Evolutionary conservation across 2,888 invertebrate species (phyloP), one percentile per base, ranked within the genome.

Genomic region (Iphiclides podalirius): DNA sequence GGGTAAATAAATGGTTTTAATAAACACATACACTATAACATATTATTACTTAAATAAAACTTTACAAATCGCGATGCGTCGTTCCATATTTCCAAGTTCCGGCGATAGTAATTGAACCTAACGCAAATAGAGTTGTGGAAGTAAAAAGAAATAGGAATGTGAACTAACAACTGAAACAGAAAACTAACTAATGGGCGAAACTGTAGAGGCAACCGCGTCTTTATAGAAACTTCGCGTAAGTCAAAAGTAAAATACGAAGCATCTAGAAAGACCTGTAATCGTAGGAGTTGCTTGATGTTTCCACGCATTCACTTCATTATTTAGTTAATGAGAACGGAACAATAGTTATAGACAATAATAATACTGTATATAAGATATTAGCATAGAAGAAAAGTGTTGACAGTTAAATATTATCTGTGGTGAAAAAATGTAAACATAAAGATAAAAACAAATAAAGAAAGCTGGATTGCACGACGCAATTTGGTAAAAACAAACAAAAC

Each of bases 221-320:
- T 47, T 47, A 36, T 28, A 26, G 26, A 47, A 47, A 47, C 47
- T 47, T 47, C 16, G n/a, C 34, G 23, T n/a, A 40, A 47, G 41
- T 41, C 35, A 17, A 28, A 12, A 28, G n/a, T 28, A 14, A 31
- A 47, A 36, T 41, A 47, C 26, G 28, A 16, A 44, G 37, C 23
- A 12, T 35, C 11, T 15, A 20, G 40, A 47, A 7, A 35, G 26
- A 40, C 40, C 36, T 13, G 28, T 47, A 47, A 41, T 47, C 16
- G 13, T 13, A 8, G 11, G 13, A 28, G 26, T 40, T 40, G 9
- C 16, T 26, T 26, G 34, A 26, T 34, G 12, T 47, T 40, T 9
- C 8, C 26, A 8, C 7, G n/a, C 36, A 36, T 47, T 28, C 13
- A 7, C 20, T 41, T 41, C 14, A 36, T 36, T 28, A 41, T 28